Base-by-base conservation (phyloP, 2,888 invertebrate species). In the Trichopria drosophilae region DNA sequence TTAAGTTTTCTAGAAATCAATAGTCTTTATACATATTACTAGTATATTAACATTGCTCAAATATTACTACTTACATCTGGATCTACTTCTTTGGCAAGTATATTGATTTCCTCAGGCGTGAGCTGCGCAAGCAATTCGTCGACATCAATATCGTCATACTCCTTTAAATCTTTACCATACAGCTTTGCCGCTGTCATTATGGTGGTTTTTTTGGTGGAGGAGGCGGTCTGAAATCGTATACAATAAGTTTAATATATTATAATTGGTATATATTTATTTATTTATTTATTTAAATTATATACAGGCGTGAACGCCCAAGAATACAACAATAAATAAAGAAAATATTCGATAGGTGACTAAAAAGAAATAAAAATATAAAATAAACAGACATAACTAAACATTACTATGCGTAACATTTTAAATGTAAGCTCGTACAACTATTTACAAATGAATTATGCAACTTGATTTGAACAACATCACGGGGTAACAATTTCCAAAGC, bases 71-170 rank as follows among this genome's bases (percentile, higher is more conserved):
- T 91, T 80, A 97, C 97, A 82, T 99, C 99, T 61, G 99, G 99
- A 81, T 99, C 99, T 65, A 97, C 96, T 83, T 99, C 97, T 81
- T 94, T 94, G 69, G 97, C 95, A 69, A 99, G 82, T 77, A 97
- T 91, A 71, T 93, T 94, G 63, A 99, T 87, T 81, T 99, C 98
- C 75, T 96, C 97, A 41, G 91, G 86, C 52, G 94, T 89, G 59
- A 99, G 83, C 76, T 97, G 94, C 48, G 91, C 83, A 67, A 99
- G 81, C 55, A 99, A 82, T 67, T 93, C 93, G 75, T 99, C 98
- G 64, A 99, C 91, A 76, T 98, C 96, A 71, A 95, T 86, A 77
- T 96, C 93, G 76, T 95, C 95, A 75, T 93, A 93, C 67, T 88
- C 85, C 71, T 89, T 88, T 68, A 93, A 80, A 77, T 93, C 93